phyloP scores from a whole-genome alignment of 2,888 invertebrate species.

The Coecobrya sp. region DNA sequence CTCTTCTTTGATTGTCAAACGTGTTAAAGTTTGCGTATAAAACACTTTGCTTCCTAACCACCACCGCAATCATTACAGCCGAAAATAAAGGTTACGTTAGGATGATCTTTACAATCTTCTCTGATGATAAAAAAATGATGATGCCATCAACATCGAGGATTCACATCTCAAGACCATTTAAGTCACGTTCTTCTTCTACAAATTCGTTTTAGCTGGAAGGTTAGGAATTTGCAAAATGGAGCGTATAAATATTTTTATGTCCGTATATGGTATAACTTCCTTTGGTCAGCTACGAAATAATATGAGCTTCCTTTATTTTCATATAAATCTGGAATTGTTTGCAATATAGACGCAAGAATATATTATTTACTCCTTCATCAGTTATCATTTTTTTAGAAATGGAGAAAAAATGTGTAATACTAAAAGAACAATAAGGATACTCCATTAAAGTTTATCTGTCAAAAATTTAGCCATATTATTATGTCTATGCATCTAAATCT shows the following conservation, averaged over 20 bases:
- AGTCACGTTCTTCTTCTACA: conserved; percentile 55
- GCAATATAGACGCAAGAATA: not conserved
- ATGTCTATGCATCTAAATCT: too few relatives aligned
- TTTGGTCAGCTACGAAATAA: not conserved
- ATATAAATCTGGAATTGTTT: conserved; percentile 16
- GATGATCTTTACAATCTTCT: conserved; percentile 18
- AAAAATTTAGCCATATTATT: too few relatives aligned
- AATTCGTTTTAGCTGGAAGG: conserved; percentile 51
- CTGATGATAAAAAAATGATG: not conserved
- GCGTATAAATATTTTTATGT: not conserved
- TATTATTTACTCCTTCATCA: not conserved
- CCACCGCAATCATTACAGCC: not conserved
- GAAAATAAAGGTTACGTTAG: conserved; percentile 43
- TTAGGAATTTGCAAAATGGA: conserved; percentile 1
- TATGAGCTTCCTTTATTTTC: not conserved
- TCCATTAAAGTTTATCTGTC: too few relatives aligned
- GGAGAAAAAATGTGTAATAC: not conserved
- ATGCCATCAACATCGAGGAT: conserved; percentile 48
- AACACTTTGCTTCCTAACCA: not conserved
- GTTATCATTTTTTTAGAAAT: not conserved
- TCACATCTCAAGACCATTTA: conserved; percentile 46
- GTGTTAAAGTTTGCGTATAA: not conserved
- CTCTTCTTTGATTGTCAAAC: not conserved
- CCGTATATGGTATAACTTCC: not conserved
- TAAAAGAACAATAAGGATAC: not conserved